phyloP scores from a whole-genome alignment of 2,113 vertebrate species.

The Macroglossus sobrinus region DNA sequence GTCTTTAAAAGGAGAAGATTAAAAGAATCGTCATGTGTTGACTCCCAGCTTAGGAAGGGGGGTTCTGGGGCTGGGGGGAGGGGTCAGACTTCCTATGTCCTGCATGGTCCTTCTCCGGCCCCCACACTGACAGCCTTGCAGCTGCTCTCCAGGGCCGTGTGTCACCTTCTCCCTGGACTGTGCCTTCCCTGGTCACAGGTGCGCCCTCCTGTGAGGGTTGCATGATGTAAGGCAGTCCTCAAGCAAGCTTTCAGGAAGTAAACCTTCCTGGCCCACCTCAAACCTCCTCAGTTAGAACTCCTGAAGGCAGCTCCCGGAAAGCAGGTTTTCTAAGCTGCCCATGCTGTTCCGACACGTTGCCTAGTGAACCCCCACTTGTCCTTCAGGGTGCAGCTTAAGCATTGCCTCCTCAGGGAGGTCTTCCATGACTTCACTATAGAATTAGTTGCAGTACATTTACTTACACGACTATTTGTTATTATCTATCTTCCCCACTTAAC shows the following conservation, averaged over 20 bases:
- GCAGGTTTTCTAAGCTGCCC: not conserved
- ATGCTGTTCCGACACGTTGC: not conserved
- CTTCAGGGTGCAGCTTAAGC: not conserved
- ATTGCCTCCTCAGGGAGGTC: not conserved
- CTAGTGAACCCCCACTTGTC: not conserved
- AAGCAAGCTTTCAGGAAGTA: not conserved
- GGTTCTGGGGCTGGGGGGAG: not conserved
- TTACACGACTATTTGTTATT: not conserved
- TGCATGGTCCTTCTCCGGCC: not conserved
- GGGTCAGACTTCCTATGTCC: not conserved
- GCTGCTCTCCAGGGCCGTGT: too few species aligned
- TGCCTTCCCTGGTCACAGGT: too few species aligned
- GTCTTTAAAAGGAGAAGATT: not conserved
- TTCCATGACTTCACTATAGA: not conserved
- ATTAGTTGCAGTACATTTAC: too few species aligned
- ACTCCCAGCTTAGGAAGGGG: not conserved
- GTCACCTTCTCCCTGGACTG: fast-evolving
- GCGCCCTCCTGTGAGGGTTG: not conserved
- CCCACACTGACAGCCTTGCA: not conserved
- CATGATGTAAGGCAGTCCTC: not conserved
- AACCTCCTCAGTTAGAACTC: not conserved
- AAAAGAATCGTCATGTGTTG: not conserved
- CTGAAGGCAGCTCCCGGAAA: not conserved
- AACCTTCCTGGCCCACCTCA: not conserved
- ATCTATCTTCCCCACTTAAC: not conserved